Conservation (phyloP, 2,113 vertebrate genomes). For the Vanacampus margaritifer region DNA sequence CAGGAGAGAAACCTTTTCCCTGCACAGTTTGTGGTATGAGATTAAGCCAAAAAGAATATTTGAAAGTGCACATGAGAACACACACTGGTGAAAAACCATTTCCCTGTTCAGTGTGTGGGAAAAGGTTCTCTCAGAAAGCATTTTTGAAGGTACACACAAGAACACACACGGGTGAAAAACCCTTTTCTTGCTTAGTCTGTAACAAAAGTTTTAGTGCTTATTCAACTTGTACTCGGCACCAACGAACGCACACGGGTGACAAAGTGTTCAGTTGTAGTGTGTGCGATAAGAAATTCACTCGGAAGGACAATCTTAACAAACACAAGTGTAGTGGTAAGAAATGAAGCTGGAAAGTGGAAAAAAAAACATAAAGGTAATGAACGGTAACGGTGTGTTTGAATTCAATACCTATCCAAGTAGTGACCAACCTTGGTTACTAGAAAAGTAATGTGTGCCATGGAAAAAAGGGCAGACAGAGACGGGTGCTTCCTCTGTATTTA, state of each 20-base stretch:
- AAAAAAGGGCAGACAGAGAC: too few relatives aligned
- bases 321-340: not conserved
- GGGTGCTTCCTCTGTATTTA: too few relatives aligned
- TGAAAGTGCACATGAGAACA: too few relatives aligned
- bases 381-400: too few relatives aligned
- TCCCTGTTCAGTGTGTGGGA: not conserved
- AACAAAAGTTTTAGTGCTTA: not conserved
- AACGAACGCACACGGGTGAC: not conserved
- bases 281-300: not conserved
- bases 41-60: too few relatives aligned
- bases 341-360: not conserved
- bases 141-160: not conserved
- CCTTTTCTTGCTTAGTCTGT: not conserved
- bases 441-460: too few relatives aligned
- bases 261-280: not conserved
- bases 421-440: too few relatives aligned
- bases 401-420: too few relatives aligned
- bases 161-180: not conserved
- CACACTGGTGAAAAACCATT: too few relatives aligned
- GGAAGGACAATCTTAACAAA: conserved; percentile 1
- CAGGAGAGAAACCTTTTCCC: too few relatives aligned
- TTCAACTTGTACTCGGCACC: not conserved
- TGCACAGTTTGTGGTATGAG: too few relatives aligned
- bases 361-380: too few relatives aligned
- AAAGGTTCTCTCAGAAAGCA: not conserved